These are phyloP conservation scores for Microplitis deprimator DNA, from an alignment of 2,888 invertebrate species.

Conservation along the genomic window DNA sequence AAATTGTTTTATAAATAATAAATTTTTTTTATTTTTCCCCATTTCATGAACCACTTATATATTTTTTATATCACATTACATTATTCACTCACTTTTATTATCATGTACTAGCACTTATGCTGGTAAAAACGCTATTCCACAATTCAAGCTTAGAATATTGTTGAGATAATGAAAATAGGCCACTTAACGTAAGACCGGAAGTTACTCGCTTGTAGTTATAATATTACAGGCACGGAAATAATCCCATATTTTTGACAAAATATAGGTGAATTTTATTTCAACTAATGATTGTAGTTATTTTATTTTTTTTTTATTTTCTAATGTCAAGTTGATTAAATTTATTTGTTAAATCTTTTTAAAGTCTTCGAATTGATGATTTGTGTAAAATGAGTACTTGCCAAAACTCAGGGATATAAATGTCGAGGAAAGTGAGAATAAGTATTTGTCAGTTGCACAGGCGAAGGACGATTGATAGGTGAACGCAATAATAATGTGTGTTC, in stretches of 20 bases:
- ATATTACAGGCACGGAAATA: background rate
- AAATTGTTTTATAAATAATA: constrained; percentile 16
- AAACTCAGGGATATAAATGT: constrained; percentile 20
- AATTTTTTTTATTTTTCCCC: constrained; percentile 18
- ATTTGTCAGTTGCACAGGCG: constrained; percentile 32
- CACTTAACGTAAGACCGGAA: constrained; percentile 51
- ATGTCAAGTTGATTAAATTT: no score
- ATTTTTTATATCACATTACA: background rate
- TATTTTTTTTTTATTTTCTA: background rate
- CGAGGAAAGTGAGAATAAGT: constrained; percentile 24
- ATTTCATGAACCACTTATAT: background rate
- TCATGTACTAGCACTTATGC: background rate
- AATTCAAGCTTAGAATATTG: constrained; percentile 33
- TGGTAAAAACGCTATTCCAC: background rate
- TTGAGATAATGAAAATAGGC: constrained; percentile 59
- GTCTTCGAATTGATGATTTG: constrained; percentile 12
- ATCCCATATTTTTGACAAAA: constrained; percentile 10
- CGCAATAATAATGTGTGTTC: constrained; percentile 45
- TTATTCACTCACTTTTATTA: constrained; percentile 3
- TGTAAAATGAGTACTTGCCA: constrained; percentile 8
- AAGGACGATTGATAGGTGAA: constrained; percentile 50
- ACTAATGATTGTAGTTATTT: constrained; percentile 23
- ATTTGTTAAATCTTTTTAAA: no score
- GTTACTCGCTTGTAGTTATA: constrained; percentile 4
- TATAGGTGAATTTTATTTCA: background rate